These are phyloP conservation scores for Acromyrmex heyeri DNA, from an alignment of 1,140 invertebrate species.

Conservation along the genomic window DNA sequence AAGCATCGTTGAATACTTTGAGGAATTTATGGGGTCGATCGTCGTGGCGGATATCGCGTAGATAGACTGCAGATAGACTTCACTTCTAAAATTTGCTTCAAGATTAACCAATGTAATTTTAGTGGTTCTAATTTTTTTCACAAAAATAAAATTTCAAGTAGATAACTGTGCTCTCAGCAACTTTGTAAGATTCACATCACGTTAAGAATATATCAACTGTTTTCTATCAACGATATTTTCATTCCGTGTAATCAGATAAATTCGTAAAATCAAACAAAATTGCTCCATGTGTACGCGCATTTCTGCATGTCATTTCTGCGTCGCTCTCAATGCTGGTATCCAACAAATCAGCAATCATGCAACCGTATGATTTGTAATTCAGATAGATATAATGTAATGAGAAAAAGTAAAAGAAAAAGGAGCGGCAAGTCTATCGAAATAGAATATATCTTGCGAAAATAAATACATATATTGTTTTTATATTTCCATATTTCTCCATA, in stretches of 20 bases:
- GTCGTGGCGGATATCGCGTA: not conserved
- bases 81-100: constrained; percentile 16
- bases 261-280: not conserved
- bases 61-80: constrained; percentile 1
- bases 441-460: not conserved
- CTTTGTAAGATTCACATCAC: not conserved
- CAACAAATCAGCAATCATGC: not conserved
- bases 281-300: not conserved
- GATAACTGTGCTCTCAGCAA: not conserved
- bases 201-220: constrained; percentile 2
- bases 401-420: not conserved
- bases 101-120: constrained; percentile 22
- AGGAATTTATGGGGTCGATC: constrained; percentile 15
- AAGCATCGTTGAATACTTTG: constrained; percentile 64
- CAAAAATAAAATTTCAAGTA: not conserved
- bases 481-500: not conserved
- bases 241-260: constrained; percentile 9
- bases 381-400: not conserved
- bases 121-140: not conserved
- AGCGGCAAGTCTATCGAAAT: not conserved
- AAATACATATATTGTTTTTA: not conserved
- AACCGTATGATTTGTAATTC: constrained; percentile 4
- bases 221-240: not conserved
- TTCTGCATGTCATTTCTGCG: not conserved
- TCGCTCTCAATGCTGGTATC: not conserved